Evolutionary conservation across 2,113 vertebrate genomes (phyloP), one percentile per base, ranked within the genome.

Genomic region (Albula glossodonta): DNA sequence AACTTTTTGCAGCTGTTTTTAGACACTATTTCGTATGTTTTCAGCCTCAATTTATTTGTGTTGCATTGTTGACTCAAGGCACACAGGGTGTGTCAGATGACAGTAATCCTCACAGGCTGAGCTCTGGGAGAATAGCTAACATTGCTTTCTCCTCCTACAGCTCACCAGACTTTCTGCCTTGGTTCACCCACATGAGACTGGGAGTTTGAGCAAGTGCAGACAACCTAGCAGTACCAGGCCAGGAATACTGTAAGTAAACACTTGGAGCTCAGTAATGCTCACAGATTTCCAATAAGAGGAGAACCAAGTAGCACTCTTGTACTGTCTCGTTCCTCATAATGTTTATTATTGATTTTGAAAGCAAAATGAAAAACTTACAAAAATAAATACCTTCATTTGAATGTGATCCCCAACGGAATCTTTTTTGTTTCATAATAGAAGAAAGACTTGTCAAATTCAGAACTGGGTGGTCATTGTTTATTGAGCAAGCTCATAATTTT

Each of bases 61-160:
- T 51, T 80, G 74, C 83, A 85, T 90, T 88, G 85, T 91, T 94
- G 90, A 88, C 51, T 92, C 85, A 90, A 87, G 86, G 81, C 90
- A 92, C 86, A 88, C 41, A 83, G 92, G 92, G 94, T 90, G 91
- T 93, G 92, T 84, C 89, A 74, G 10, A 66, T 74, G 11, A 17
- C n/a, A 79, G 51, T 57, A 87, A 80, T 89, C 87, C 63, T 56
- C 57, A 56, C 25, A 15, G 83, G 85, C 78, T 85, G 80, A 86
- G 79, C 81, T 84, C 78, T 31, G 57, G 51, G 52, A 17, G 87
- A 78, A 41, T 84, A 87, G 83, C 90, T 93, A 88, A 94, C 89
- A 83, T 50, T 4, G 53, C 78, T 84, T 52, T 90, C 84, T 93
- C 80, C 90, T 87, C 90, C 86, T 89, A 89, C 90, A 91, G 90